Base-by-base conservation (phyloP, 2,888 invertebrate genomes). In the Chymomyza procnemis region DNA sequence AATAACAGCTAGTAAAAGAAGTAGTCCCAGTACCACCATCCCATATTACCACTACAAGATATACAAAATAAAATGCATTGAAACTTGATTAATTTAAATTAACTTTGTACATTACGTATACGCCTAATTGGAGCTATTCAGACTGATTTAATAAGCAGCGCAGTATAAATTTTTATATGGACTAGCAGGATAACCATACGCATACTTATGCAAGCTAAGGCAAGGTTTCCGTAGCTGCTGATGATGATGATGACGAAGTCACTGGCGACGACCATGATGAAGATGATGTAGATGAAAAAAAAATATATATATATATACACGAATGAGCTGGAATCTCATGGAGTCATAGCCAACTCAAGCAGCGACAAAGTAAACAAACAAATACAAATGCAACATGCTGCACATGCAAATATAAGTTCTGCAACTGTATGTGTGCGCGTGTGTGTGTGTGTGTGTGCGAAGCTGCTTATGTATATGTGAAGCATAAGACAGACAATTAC, bases 401-500 rank as follows among this genome's bases (percentile, higher is more conserved):
- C 55, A 50, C 61, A 41, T 54, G 26, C 6, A 26, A 26, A 26
- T 26, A 26, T 26, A 26, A 26, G 26, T 26, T 26, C n/a, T 26
- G 26, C 0, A 26, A 4, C 26, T 26, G 26, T 26, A 2, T 26
- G 26, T 26, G 26, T 61, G 22, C 26, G 56, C 52, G 6, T 26
- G 61, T 30, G 61, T 60, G 34, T 54, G 58, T 26, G 21, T 48
- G 62, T 73, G 67, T 64, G 54, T 61, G 46, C 60, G 61, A 59
- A 30, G 46, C 34, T 65, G 48, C 61, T 63, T 69, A 64, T 71
- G 71, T 69, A 61, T 59, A 68, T 70, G 69, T 72, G 67, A 72
- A 71, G 74, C 76, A 83, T 78, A 80, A 83, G 80, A 82, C 80
- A 78, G 81, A 82, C 81, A 82, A 85, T 82, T 85, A 82, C 79